A percentile compares a stretch with the other conserved stretches of the same genome.
phyloP scores from a whole-genome alignment of 2,113 vertebrate genomes.

The Psettodes erumei region DNA sequence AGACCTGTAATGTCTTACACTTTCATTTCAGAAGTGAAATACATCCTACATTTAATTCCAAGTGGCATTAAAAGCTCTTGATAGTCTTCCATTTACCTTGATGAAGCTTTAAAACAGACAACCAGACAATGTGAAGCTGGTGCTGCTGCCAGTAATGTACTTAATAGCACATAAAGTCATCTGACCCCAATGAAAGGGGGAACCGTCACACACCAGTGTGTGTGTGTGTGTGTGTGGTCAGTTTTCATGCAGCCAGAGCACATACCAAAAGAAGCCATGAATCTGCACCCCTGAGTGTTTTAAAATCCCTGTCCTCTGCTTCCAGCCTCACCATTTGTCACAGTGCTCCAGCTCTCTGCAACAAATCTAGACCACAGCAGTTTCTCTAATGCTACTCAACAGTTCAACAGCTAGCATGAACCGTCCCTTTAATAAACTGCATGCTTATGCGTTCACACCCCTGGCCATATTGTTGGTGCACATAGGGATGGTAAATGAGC shows the following conservation, averaged over 20 bases:
- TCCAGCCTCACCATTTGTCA: conserved; percentile 38
- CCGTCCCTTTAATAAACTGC: background rate
- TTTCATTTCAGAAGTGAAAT: conserved; percentile 22
- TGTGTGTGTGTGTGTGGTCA: conserved; percentile 18
- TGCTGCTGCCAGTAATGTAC: conserved; percentile 7
- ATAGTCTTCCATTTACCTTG: conserved; percentile 14
- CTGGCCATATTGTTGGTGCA: conserved; percentile 25
- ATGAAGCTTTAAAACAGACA: conserved; percentile 30
- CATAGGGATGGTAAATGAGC: conserved; percentile 34
- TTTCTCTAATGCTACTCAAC: conserved; percentile 50
- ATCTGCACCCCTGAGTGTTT: conserved; percentile 49
- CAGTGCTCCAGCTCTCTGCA: conserved; percentile 39
- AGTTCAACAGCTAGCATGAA: conserved; percentile 11
- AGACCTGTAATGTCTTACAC: conserved; percentile 31
- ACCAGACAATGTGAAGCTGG: conserved; percentile 4
- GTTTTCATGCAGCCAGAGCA: conserved; percentile 21
- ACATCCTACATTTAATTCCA: conserved; percentile 22
- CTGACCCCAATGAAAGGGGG: background rate
- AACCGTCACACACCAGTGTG: background rate
- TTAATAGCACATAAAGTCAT: background rate
- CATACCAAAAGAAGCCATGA: conserved; percentile 41
- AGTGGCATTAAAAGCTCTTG: conserved; percentile 26
- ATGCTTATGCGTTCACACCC: background rate
- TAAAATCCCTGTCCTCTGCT: conserved; percentile 37
- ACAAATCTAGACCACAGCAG: conserved; percentile 33